These are phyloP conservation scores for Ciconia nigra DNA, from an alignment of 2,797 vertebrate species.

Conservation along the genomic window DNA sequence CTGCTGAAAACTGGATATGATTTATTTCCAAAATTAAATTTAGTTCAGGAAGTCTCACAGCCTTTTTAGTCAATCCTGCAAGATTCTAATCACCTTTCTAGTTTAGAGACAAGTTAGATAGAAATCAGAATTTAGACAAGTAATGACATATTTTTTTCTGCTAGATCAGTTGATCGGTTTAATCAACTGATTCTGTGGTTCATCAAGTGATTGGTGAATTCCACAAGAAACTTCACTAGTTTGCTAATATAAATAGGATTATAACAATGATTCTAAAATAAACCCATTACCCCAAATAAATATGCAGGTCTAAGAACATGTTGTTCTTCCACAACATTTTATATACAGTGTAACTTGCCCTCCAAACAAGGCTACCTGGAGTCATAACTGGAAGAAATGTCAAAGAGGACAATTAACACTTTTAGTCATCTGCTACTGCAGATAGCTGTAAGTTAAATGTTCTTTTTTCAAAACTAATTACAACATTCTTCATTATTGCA, in stretches of 20 bases:
- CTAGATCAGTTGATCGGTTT: background rate
- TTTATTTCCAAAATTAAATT: background rate
- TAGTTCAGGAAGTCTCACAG: background rate
- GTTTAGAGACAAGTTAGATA: background rate
- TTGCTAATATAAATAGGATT: background rate
- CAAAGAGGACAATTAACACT: background rate
- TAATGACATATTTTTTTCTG: background rate
- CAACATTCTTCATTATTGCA: conserved; percentile 79
- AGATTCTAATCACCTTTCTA: background rate
- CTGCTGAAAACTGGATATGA: background rate
- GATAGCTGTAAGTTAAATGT: conserved; percentile 46
- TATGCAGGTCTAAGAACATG: background rate
- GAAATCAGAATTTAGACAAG: background rate
- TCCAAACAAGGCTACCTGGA: background rate
- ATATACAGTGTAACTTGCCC: background rate
- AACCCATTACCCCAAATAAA: background rate
- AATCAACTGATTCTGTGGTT: background rate
- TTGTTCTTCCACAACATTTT: background rate
- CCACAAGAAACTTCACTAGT: background rate
- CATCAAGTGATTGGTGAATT: background rate
- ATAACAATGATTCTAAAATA: background rate
- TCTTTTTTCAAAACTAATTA: conserved; percentile 75
- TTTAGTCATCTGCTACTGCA: background rate
- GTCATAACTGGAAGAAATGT: background rate
- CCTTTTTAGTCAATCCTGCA: background rate